A percentile compares a stretch with the other conserved stretches of the same genome.
Evolutionary conservation across 2,113 vertebrate genomes (phyloP).

Genomic region (Vanacampus margaritifer): DNA sequence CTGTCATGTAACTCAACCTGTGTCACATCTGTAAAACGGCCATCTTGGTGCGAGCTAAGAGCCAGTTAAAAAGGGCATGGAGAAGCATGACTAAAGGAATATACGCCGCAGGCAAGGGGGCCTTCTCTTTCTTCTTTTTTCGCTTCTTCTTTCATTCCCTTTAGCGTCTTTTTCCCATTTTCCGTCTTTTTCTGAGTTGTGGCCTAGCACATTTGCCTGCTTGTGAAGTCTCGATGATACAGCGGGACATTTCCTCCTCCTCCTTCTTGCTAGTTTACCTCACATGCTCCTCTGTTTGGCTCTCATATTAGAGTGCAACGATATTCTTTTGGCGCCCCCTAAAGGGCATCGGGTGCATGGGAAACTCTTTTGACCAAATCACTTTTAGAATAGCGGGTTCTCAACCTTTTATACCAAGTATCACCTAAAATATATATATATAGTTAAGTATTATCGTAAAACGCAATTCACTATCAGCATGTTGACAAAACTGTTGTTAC

Average conservation of each 20-base stretch:
- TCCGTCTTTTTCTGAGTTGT: slow-evolving; percentile 27
- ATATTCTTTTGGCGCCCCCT: slow-evolving; percentile 63
- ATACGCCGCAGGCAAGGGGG: slow-evolving; percentile 48
- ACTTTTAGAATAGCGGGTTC: background rate
- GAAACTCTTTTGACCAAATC: background rate
- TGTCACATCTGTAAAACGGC: slow-evolving; percentile 53
- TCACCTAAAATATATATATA: no score
- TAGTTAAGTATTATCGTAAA: no score
- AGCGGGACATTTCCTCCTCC: slow-evolving; percentile 44
- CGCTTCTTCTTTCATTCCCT: slow-evolving; percentile 1
- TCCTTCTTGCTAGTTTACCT: slow-evolving; percentile 26
- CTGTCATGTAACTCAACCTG: slow-evolving; percentile 51
- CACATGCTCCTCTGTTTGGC: slow-evolving; percentile 19
- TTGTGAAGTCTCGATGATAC: slow-evolving; percentile 52
- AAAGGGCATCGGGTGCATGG: slow-evolving; percentile 37
- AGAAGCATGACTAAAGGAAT: slow-evolving; percentile 51
- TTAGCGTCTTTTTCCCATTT: slow-evolving; percentile 6
- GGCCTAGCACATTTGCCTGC: slow-evolving; percentile 30
- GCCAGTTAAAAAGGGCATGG: slow-evolving; percentile 37
- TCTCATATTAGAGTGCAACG: slow-evolving; percentile 19
- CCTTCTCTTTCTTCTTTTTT: slow-evolving; percentile 19
- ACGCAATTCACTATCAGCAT: no score
- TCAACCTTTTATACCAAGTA: background rate
- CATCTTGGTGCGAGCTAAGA: slow-evolving; percentile 37
- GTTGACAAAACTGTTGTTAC: no score